Percentiles rank a stretch among this genome's conserved stretches.
phyloP scores from a whole-genome alignment of 2,113 vertebrate species.

The Nettapus auritus region DNA sequence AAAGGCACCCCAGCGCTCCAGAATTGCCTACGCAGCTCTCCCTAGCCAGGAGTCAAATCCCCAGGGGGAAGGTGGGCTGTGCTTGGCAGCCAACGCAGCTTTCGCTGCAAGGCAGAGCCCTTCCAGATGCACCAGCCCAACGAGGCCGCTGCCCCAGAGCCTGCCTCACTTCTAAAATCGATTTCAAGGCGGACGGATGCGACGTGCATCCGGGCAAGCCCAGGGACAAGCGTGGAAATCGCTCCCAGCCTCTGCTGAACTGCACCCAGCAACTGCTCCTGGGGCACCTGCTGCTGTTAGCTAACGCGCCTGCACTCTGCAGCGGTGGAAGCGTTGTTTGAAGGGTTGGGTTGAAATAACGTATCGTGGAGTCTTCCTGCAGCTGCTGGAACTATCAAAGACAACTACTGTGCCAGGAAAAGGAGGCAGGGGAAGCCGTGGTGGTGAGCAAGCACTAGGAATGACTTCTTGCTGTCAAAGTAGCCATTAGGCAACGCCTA shows the following conservation, averaged over 20 bases:
- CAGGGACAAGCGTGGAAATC: neutral
- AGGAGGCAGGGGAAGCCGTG: neutral
- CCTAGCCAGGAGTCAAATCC: neutral
- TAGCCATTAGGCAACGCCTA: neutral
- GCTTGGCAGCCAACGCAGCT: neutral
- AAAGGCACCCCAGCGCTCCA: constrained; percentile 6
- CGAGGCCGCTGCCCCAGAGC: neutral
- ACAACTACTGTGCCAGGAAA: neutral
- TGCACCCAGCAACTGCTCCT: neutral
- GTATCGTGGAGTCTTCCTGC: neutral
- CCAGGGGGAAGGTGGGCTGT: neutral
- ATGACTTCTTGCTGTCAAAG: neutral
- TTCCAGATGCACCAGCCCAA: neutral
- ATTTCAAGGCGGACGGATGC: constrained; percentile 65
- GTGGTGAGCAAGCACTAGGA: neutral
- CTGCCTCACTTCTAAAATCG: neutral
- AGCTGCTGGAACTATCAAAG: neutral
- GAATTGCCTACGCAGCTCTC: neutral
- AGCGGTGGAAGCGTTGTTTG: neutral
- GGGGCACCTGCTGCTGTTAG: neutral
- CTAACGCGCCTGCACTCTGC: neutral
- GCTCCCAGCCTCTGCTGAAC: neutral
- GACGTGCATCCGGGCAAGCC: neutral
- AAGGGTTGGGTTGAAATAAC: neutral
- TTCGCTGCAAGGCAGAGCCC: neutral